Evolutionary conservation across 2,113 vertebrate genomes (phyloP), one percentile per base, ranked within the genome.

Genomic region (Vulpes lagopus): DNA sequence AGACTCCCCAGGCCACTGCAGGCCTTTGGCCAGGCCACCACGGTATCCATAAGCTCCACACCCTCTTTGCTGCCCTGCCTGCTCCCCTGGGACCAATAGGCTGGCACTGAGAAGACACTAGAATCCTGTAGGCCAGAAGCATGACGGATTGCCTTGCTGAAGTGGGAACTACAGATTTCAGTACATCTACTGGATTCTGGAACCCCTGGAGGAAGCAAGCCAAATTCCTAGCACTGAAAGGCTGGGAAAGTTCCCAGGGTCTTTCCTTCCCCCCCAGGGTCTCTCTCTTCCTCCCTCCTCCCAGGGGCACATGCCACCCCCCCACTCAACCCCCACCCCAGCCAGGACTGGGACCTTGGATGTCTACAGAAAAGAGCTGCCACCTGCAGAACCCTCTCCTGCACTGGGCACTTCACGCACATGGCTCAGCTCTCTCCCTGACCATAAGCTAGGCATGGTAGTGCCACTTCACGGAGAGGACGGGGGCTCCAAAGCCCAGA

Each of bases 71-170:
- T 69, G 59, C 64, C 84, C 73, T 43, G 32, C 94, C 97, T 60
- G 43, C 87, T 96, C 92, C 97, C 87, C 96, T 93, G 96, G 97
- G 95, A 98, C 96, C 59, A 80, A 96, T 94, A 91, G 95, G 90
- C 96, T 98, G 97, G 95, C 91, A 97, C 97, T 95, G 97, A 98
- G 97, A 91, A 96, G 90, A 96, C 80, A 97, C 92, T 97, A 96
- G 92, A 98, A 91, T 90, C 96, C 97, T 38, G 69, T 95, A 96
- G 98, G 62, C 98, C 97, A 98, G 96, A 95, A 97, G 98, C 96
- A 97, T 5, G 53, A 97, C 82, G 96, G 96, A 10, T 90, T 71
- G 95, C n/a, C 60, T 38, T 30, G 30, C 86, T 14, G 12, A 4
- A 3, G 35, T 3, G 0, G 9, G 38, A 51, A 12, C 8, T 15